A percentile compares a stretch with the other conserved stretches of the same genome.
phyloP scores from a whole-genome alignment of 2,797 vertebrate genomes.

The Notoglanidium macrostoma region DNA sequence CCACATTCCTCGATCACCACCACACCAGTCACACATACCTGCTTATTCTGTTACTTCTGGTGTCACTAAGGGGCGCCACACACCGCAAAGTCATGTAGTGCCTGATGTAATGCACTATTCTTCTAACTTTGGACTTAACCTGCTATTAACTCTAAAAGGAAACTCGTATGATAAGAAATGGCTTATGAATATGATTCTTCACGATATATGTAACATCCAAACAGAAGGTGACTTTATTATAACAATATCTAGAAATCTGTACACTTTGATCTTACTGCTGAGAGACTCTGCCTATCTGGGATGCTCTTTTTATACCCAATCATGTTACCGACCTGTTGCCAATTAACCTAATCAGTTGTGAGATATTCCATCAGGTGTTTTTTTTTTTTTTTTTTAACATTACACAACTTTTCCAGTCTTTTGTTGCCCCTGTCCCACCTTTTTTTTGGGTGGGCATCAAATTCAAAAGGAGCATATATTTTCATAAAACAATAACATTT shows the following conservation, averaged over 20 bases:
- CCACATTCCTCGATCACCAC: no score
- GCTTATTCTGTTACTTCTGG: constrained; percentile 1
- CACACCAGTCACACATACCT: constrained; percentile 30
- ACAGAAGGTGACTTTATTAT: neutral
- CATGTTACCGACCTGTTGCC: neutral
- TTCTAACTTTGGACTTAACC: neutral
- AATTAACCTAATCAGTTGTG: no score
- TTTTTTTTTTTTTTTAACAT: no score
- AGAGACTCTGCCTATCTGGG: neutral
- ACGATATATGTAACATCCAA: neutral
- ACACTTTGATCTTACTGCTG: neutral
- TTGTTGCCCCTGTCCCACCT: no score
- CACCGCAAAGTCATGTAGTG: neutral
- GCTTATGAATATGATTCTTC: neutral
- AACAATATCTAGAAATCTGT: neutral
- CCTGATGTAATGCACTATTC: neutral
- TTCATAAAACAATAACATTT: no score
- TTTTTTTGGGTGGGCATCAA: no score
- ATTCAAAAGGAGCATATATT: no score
- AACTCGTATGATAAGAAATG: neutral
- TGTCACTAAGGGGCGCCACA: neutral
- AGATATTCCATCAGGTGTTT: no score
- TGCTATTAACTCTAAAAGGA: neutral
- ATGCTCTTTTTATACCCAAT: no score
- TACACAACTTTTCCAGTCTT: no score